Evolutionary conservation across 2,888 invertebrate species (phyloP), one percentile per base, ranked within the genome.

Genomic region (Cepaea hortensis): DNA sequence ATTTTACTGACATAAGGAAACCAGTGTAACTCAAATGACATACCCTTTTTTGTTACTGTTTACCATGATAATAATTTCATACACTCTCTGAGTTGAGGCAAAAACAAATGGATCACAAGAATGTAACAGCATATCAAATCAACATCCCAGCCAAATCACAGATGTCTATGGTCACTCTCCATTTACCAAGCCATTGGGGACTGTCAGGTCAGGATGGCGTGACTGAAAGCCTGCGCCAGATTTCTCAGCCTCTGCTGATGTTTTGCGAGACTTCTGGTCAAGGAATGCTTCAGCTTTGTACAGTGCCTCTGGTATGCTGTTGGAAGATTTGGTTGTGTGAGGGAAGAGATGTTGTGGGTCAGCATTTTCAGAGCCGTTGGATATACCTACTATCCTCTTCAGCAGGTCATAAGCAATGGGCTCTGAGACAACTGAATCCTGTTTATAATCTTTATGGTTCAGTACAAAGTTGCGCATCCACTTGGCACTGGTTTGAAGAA

Each of bases 381-480:
- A 90, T 72, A 92, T 91, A 83, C 86, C 75, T 7, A 46, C 46
- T n/a, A 88, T 76, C 20, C 81, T 89, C 81, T 87, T 83, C 85
- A 93, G 81, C 50, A 94, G 91, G 89, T 94, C 94, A 85, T 93
- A 94, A 87, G 92, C 92, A 46, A 94, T 92, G 46, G 87, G 85
- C 23, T 99, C 98, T 0, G 96, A 96, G 18, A 99, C 97, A 75
- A 97, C 96, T 0, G 99, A 98, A 95, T 99, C 99, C 93, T 97
- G 96, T 92, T 97, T 97, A 95, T 99, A 99, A 77, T 97, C 96
- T 0, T 97, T 96, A 95, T 99, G 99, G 23, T 95, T 95, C 73
- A 96, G 96, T 85, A 99, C 97, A 95, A 98, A 98, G 89, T 97
- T 96, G 81, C 99, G 96, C 93, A 99, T 97, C 98, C 98, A 99